Conservation (phyloP, 2,797 vertebrate genomes). For the Karalla daura region DNA sequence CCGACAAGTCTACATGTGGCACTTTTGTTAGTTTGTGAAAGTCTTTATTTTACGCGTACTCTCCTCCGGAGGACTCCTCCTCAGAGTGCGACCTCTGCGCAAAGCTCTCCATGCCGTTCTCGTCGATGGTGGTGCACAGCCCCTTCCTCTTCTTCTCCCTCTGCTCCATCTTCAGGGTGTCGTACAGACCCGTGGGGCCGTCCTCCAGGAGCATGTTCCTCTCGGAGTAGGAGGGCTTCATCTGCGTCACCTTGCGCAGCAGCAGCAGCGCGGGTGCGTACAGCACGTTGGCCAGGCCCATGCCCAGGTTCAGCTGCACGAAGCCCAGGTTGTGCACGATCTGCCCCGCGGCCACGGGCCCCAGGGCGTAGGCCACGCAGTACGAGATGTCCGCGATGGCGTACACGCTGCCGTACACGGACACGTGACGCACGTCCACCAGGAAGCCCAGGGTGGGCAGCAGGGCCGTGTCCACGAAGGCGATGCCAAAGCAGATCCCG, state of each 20-base stretch:
- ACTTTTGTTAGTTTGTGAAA: slow-evolving; percentile 66
- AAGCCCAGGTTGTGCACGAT: slow-evolving; percentile 96
- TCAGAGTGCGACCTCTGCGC: slow-evolving; percentile 83
- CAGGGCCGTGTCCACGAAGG: slow-evolving; percentile 96
- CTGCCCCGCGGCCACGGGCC: slow-evolving; percentile 93
- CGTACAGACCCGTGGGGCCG: slow-evolving; percentile 93
- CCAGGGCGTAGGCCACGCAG: slow-evolving; percentile 94
- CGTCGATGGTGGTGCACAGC: slow-evolving; percentile 80
- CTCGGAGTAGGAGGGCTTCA: slow-evolving; percentile 95
- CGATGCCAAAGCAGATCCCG: slow-evolving; percentile 98
- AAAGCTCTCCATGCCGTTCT: slow-evolving; percentile 83
- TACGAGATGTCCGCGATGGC: slow-evolving; percentile 99
- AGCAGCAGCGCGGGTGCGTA: slow-evolving; percentile 94
- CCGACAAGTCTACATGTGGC: slow-evolving; percentile 57
- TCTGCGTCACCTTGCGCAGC: slow-evolving; percentile 91
- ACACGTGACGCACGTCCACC: slow-evolving; percentile 95
- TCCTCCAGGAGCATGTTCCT: slow-evolving; percentile 94
- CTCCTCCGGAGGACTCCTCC: slow-evolving; percentile 89
- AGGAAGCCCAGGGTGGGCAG: slow-evolving; percentile 95
- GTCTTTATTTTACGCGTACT: slow-evolving; percentile 87
- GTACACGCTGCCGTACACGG: slow-evolving; percentile 97
- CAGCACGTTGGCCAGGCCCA: slow-evolving; percentile 96
- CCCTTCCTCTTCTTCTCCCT: slow-evolving; percentile 81
- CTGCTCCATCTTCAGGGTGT: slow-evolving; percentile 94
- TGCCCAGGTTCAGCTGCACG: slow-evolving; percentile 93